Conservation (phyloP, 2,797 vertebrate genomes). For the Ispidina lecontei region DNA sequence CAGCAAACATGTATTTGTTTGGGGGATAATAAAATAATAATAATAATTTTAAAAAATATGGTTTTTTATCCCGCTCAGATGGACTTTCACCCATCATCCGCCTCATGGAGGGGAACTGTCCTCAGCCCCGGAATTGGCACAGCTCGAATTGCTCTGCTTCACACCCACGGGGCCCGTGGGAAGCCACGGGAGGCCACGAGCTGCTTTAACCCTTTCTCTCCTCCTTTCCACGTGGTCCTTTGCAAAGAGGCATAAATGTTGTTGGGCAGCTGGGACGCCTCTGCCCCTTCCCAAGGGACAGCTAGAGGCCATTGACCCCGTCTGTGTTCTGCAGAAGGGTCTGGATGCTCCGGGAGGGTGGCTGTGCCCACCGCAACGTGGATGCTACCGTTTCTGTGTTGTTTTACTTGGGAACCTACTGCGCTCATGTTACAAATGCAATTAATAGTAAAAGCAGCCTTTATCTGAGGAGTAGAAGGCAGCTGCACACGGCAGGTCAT, state of each 20-base stretch:
- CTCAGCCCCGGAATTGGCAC: background rate
- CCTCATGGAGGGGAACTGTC: background rate
- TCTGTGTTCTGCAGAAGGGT: background rate
- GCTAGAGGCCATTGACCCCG: background rate
- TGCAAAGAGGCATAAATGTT: background rate
- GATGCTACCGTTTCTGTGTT: background rate
- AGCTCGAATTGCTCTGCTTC: background rate
- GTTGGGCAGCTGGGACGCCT: background rate
- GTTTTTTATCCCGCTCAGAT: background rate
- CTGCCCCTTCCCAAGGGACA: background rate
- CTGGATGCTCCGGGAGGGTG: background rate
- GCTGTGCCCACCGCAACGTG: background rate
- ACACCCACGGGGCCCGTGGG: background rate
- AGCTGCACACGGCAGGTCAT: slow-evolving; percentile 56
- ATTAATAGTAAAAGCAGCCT: slow-evolving; percentile 64
- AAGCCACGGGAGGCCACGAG: background rate
- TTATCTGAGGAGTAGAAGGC: slow-evolving; percentile 44
- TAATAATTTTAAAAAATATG: no score
- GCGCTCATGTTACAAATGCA: slow-evolving; percentile 56
- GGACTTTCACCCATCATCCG: background rate
- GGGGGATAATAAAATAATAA: background rate
- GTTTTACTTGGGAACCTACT: background rate
- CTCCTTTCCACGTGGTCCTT: background rate
- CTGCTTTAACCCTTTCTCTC: background rate
- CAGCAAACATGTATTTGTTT: accelerated